Percentiles rank a stretch among this genome's conserved stretches.
Conservation (phyloP, 1,140 invertebrate genomes). For the Mya arenaria region DNA sequence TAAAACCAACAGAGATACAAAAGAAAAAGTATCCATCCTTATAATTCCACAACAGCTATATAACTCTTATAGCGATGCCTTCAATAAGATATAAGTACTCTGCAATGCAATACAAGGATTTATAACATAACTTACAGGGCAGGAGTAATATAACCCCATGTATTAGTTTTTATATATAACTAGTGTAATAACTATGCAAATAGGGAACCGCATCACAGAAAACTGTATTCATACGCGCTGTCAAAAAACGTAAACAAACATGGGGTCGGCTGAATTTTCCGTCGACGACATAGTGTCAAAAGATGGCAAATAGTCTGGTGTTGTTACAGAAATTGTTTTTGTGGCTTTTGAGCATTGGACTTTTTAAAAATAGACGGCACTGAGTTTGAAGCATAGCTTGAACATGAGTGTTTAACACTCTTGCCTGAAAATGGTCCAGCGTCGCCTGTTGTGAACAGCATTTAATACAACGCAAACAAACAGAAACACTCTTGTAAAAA, state of each 20-base stretch:
- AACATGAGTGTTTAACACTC: not conserved
- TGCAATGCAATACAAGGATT: too few species aligned
- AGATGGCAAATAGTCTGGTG: not conserved
- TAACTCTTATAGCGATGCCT: too few species aligned
- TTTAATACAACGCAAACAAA: not conserved
- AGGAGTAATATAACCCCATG: not conserved
- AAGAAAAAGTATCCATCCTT: too few species aligned
- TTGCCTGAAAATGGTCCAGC: not conserved
- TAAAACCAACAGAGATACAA: too few species aligned
- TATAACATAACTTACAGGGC: not conserved
- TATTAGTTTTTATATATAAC: not conserved
- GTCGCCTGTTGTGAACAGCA: not conserved
- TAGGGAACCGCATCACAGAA: not conserved
- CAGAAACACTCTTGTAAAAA: not conserved
- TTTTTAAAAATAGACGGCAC: not conserved
- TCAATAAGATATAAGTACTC: too few species aligned
- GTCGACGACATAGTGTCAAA: not conserved
- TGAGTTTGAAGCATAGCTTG: not conserved
- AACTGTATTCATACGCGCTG: not conserved
- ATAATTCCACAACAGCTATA: too few species aligned
- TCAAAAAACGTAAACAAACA: not conserved
- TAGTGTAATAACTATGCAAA: not conserved
- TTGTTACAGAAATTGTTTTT: not conserved
- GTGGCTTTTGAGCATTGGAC: not conserved
- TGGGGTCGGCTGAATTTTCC: not conserved